Conservation (phyloP, 2,113 vertebrate species). For the Vireo altiloquus region DNA sequence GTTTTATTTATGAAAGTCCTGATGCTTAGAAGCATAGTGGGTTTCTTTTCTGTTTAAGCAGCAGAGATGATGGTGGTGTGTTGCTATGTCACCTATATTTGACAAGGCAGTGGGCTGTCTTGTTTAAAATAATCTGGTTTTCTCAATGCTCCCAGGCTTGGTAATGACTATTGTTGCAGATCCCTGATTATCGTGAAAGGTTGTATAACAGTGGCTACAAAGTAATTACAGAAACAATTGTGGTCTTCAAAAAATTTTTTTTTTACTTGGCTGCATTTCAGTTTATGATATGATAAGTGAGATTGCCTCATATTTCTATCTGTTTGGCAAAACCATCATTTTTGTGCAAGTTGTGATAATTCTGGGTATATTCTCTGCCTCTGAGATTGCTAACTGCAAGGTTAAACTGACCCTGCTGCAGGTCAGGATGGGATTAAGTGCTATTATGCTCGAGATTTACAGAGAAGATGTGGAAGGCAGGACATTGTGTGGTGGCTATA, state of each 20-base stretch:
- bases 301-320: background rate
- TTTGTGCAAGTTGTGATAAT: background rate
- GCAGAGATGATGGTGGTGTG: background rate
- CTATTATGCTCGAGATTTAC: background rate
- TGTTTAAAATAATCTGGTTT: background rate
- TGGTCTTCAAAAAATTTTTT: background rate
- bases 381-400: background rate
- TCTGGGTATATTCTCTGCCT: background rate
- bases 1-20: background rate
- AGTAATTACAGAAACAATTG: background rate
- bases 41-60: background rate
- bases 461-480: background rate
- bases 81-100: background rate
- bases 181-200: background rate
- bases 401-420: background rate
- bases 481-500: background rate
- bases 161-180: background rate
- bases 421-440: background rate
- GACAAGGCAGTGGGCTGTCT: background rate
- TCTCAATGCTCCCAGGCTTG: background rate
- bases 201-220: background rate
- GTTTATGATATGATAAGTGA: background rate
- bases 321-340: fast-evolving
- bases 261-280: background rate
- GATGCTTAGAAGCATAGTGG: background rate